Percentiles rank a stretch among this genome's conserved stretches.
Evolutionary conservation across 2,888 invertebrate genomes (phyloP).

Genomic region (Glyphotaelius pellucidus): DNA sequence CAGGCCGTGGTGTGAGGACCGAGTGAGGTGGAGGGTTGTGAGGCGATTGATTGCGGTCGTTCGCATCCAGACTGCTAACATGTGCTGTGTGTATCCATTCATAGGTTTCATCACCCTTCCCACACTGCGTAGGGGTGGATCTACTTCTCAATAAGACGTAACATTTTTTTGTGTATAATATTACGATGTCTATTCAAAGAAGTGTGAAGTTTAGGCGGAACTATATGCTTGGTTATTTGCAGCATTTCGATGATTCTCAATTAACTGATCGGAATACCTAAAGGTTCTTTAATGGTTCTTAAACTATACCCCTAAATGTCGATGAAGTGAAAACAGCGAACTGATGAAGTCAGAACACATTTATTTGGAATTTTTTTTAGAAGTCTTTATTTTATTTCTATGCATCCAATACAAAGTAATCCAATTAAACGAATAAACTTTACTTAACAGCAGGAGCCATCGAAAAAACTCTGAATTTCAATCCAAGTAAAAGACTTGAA

Average conservation of each 20-base stretch:
- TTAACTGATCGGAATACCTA: background rate
- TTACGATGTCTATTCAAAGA: background rate
- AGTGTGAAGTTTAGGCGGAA: background rate
- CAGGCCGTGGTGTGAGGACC: background rate
- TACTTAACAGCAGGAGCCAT: background rate
- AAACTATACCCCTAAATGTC: background rate
- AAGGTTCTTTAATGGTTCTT: background rate
- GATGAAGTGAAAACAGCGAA: background rate
- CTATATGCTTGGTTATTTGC: background rate
- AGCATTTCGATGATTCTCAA: background rate
- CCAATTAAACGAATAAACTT: conserved; percentile 32
- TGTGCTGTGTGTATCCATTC: conserved; percentile 45
- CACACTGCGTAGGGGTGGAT: background rate
- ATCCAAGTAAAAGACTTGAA: conserved; percentile 42
- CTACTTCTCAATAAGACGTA: background rate
- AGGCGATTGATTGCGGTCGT: conserved; percentile 56
- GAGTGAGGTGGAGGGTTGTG: conserved; percentile 22
- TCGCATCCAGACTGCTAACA: conserved; percentile 39
- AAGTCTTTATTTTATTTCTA: background rate
- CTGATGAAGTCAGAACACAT: background rate
- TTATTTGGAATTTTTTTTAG: background rate
- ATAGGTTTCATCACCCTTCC: conserved; percentile 12
- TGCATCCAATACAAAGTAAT: background rate
- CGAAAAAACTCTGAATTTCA: conserved; percentile 35
- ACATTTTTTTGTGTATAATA: background rate